phyloP scores from a whole-genome alignment of 2,888 invertebrate genomes.

The Tipula unca region DNA sequence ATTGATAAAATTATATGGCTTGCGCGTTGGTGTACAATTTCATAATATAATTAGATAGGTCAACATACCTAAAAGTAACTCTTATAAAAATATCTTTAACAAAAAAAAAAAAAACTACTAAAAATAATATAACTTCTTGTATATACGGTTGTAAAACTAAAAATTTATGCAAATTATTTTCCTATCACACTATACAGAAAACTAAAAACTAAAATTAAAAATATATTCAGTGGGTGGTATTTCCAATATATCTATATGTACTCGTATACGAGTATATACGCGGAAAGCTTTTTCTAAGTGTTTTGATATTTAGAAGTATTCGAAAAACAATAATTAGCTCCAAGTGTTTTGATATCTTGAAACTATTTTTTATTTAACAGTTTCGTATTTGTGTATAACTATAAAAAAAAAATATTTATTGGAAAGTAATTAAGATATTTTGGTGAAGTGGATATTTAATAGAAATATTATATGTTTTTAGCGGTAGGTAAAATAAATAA shows the following conservation, averaged over 20 bases:
- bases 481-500: neutral
- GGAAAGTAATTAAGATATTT: slow-evolving; percentile 8
- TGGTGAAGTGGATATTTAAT: neutral
- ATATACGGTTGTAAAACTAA: neutral
- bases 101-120: neutral
- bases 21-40: neutral
- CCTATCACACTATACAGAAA: neutral
- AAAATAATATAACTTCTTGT: neutral
- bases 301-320: neutral
- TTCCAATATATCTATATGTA: neutral
- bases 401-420: neutral
- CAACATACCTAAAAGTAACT: neutral
- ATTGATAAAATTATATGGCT: neutral
- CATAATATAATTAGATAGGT: neutral
- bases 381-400: neutral
- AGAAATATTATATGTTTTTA: neutral
- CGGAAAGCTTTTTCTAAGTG: neutral
- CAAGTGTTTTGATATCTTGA: neutral
- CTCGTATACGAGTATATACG: neutral
- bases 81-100: neutral
- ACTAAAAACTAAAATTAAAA: too few species aligned
- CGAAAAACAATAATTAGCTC: neutral
- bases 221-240: neutral
- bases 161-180: neutral
- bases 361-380: neutral